A percentile compares a stretch with the other conserved stretches of the same genome.
phyloP scores from a whole-genome alignment of 2,797 vertebrate species.

The Tauraco hartlaubi region DNA sequence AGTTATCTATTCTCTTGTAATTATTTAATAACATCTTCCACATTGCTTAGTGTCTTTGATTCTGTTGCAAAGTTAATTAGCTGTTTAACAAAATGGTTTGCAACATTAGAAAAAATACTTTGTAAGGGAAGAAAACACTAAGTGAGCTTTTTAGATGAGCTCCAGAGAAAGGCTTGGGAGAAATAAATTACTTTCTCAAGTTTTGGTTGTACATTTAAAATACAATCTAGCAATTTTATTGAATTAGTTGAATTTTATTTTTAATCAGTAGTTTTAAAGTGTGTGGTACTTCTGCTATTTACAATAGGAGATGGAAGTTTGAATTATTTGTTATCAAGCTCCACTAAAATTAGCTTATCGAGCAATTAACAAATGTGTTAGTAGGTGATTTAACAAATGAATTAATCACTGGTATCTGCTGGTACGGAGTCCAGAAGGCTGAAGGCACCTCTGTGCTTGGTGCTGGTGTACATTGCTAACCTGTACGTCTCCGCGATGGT shows the following conservation, averaged over 20 bases:
- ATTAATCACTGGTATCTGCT: background rate
- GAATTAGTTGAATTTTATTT: conserved; percentile 8
- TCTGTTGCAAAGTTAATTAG: background rate
- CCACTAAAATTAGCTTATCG: background rate
- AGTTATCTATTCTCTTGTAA: background rate
- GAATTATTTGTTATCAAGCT: background rate
- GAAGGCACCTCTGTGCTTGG: background rate
- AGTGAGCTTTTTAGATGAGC: background rate
- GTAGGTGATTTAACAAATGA: background rate
- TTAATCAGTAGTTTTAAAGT: background rate
- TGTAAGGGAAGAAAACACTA: background rate
- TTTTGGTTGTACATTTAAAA: background rate
- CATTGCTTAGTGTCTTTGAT: background rate
- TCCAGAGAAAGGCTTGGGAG: background rate
- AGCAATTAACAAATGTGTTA: conserved; percentile 17
- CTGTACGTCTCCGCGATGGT: background rate
- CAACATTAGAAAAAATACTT: background rate
- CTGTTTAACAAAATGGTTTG: background rate
- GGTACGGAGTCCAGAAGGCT: background rate
- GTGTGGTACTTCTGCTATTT: background rate
- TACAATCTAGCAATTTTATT: background rate
- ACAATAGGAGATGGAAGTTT: background rate
- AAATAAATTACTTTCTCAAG: background rate
- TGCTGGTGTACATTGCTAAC: background rate
- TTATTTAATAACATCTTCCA: background rate